Base-by-base conservation (phyloP, 2,888 invertebrate genomes). In the Apamea epomidion region DNA sequence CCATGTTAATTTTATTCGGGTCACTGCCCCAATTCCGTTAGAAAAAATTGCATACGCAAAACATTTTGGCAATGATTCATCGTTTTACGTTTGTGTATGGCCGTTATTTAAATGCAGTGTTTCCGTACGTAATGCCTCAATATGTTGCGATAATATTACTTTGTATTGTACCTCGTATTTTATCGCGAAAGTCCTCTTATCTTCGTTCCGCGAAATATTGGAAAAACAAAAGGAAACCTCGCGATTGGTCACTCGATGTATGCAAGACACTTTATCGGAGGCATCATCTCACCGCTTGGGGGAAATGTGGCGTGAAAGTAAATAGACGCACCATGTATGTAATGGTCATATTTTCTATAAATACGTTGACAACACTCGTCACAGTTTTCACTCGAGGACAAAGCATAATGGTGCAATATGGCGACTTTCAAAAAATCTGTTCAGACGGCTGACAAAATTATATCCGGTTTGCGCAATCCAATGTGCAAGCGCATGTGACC, bases 401-500 rank as follows among this genome's bases (percentile, higher is more conserved):
- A 87, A 89, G 88, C 79, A 67, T 78, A 79, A 75, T 88, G 84
- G 83, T 86, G 87, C 88, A 88, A 84, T 91, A 89, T 87, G 84
- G 81, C 72, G 80, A 90, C 91, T 91, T 91, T 91, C 89, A 91
- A 90, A 90, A 88, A 88, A 83, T 84, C 76, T 73, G 85, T 82
- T 78, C 82, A 86, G 84, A 89, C 73, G 75, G 73, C 85, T 80
- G 86, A 88, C 90, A 86, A 87, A 89, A 90, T 91, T 87, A 87
- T 92, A 93, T 95, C 95, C 94, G 95, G 95, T 91, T 95, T 95
- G 94, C 94, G 94, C 93, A 95, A 95, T 89, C 83, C 80, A 82
- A 45, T 77, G 81, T 29, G 48, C 80, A 67, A 67, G 82, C 80
- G 81, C 88, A 84, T 88, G 83, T 85, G 87, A 87, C 89, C 88